These are phyloP conservation scores for Oncorhynchus mykiss DNA, from an alignment of 2,113 vertebrate species.

Conservation along the genomic window DNA sequence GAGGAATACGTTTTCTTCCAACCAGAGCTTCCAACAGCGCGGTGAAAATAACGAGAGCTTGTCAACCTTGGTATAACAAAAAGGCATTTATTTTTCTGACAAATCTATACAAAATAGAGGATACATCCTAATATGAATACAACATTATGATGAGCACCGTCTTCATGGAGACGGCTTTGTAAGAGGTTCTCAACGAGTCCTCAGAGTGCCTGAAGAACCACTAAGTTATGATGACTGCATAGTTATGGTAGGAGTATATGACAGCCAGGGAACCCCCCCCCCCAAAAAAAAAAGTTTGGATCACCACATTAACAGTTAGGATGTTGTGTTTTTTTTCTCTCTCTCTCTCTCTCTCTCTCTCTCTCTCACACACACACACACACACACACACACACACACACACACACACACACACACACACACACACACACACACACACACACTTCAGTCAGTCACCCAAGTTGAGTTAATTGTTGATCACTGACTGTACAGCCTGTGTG, in stretches of 20 bases:
- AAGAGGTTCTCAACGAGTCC: slow-evolving; percentile 56
- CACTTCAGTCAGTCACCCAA: neutral
- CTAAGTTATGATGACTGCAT: neutral
- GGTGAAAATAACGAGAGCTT: neutral
- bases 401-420: no score
- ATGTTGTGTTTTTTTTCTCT: slow-evolving; percentile 42
- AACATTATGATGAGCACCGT: slow-evolving; percentile 41
- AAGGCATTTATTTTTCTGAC: slow-evolving; percentile 62
- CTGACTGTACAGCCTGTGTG: neutral
- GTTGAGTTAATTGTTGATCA: neutral
- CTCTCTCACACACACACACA: no score
- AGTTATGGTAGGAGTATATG: neutral
- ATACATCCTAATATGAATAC: slow-evolving; percentile 62
- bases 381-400: no score
- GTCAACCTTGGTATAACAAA: slow-evolving; percentile 35
- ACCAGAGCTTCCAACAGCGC: neutral
- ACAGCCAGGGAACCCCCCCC: neutral
- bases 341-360: neutral
- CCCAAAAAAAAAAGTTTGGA: no score
- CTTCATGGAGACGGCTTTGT: slow-evolving; percentile 44
- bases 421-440: no score
- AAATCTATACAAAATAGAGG: slow-evolving; percentile 72
- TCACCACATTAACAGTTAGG: no score
- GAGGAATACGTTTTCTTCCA: neutral
- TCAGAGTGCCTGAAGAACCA: slow-evolving; percentile 1